Evolutionary conservation across 2,113 vertebrate genomes (phyloP), one percentile per base, ranked within the genome.

Genomic region (Cebidichthys violaceus): DNA sequence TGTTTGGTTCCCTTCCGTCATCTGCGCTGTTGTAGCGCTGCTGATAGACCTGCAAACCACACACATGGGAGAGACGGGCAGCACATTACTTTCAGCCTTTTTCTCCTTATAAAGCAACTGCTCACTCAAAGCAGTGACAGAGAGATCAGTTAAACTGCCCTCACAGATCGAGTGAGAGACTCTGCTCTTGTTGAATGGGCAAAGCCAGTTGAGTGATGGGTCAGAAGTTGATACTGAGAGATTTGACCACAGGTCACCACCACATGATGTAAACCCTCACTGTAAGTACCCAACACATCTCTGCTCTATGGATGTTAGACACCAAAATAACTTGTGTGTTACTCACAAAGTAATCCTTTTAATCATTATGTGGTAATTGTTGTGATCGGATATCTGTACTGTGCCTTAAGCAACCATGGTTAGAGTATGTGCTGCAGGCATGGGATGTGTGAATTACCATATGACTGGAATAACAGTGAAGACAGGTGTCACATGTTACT

Each of bases 41-140:
- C 90, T 91, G 94, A 93, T 87, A 90, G 85, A 89, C 54, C 77
- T 62, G 81, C 70, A 85, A 90, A 90, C 79, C 82, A 83, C 90
- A 93, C 90, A 86, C 89, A 70, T 20, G 70, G 84, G 77, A 86
- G 77, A 71, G 67, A 68, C 35, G 0, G 77, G 41, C 84, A 80
- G 39, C 82, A 52, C 74, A 71, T 88, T 85, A 84, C 77, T 84
- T 81, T 81, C 24, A n/a, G 37, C 70, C 68, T 73, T 86, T 77
- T 81, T 11, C 70, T 43, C 14, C 74, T 68, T 82, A 74, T 75
- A 85, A 88, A 91, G 72, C 77, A 79, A 71, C 77, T 39, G 24
- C 76, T 85, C 89, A 75, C 79, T 90, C 85, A 81, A 50, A 86
- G 75, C 77, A 65, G 52, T 88, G 82, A 87, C 88, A 79, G 83